Conservation (phyloP, 2,888 invertebrate species). For the Tigriopus californicus region DNA sequence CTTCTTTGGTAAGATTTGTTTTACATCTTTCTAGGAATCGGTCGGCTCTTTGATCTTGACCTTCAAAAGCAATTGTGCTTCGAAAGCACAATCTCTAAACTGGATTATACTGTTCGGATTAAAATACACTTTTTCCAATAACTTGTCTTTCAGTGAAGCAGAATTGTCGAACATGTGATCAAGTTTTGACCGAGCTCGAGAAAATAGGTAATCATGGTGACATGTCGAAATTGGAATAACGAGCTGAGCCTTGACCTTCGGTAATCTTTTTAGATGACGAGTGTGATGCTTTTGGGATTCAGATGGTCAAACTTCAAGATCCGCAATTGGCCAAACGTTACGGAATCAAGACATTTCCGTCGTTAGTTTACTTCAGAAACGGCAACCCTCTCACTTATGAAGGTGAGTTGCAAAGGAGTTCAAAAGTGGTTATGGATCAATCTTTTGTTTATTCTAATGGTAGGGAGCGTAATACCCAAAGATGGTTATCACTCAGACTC, state of each 20-base stretch:
- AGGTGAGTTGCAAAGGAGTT: too few species aligned
- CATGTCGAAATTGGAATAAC: too few species aligned
- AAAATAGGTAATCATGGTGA: slow-evolving; percentile 33
- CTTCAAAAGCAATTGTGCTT: too few species aligned
- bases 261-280: slow-evolving; percentile 38
- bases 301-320: slow-evolving; percentile 81
- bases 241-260: slow-evolving; percentile 26
- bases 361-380: slow-evolving; percentile 70
- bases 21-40: neutral
- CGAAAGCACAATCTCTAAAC: too few species aligned
- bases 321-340: slow-evolving; percentile 75
- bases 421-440: too few species aligned
- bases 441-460: too few species aligned
- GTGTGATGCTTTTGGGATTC: slow-evolving; percentile 77
- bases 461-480: too few species aligned
- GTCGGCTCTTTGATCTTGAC: neutral
- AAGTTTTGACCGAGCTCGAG: slow-evolving; percentile 67
- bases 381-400: slow-evolving; percentile 72
- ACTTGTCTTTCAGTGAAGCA: slow-evolving; percentile 46
- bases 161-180: slow-evolving; percentile 77
- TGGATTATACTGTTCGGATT: slow-evolving; percentile 8
- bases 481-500: too few species aligned
- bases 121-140: slow-evolving; percentile 18
- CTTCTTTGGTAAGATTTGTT: slow-evolving; percentile 57
- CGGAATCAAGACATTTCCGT: slow-evolving; percentile 83